Evolutionary conservation across 2,888 invertebrate genomes (phyloP).

Genomic region (Agrochola lota): DNA sequence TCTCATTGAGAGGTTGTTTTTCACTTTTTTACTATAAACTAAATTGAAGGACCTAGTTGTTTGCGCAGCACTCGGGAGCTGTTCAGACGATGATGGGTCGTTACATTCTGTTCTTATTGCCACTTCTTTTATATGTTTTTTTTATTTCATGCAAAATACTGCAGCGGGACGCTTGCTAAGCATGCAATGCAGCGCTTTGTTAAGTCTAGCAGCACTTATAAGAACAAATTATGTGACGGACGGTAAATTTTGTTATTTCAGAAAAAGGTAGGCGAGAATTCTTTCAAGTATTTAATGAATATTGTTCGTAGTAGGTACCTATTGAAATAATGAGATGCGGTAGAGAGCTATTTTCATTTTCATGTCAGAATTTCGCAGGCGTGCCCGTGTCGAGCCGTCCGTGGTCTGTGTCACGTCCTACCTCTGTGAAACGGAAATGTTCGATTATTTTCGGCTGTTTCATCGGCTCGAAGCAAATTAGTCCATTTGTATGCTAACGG

Average conservation of each 20-base stretch:
- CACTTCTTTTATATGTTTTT: slow-evolving; percentile 1
- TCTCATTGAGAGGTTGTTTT: slow-evolving; percentile 69
- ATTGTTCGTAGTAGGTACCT: background rate
- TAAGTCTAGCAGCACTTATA: background rate
- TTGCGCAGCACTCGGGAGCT: slow-evolving; percentile 32
- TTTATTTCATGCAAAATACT: background rate
- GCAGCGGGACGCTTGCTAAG: slow-evolving; percentile 1
- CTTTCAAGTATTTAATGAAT: background rate
- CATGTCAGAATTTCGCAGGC: slow-evolving; percentile 22
- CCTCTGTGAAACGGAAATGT: slow-evolving; percentile 48
- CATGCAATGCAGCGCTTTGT: slow-evolving; percentile 25
- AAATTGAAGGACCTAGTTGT: slow-evolving; percentile 66
- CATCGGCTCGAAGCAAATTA: slow-evolving; percentile 63
- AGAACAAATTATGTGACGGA: slow-evolving; percentile 16
- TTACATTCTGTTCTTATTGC: slow-evolving; percentile 18
- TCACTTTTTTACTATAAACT: slow-evolving; percentile 66
- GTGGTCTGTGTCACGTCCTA: slow-evolving; percentile 35
- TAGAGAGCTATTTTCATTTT: slow-evolving; percentile 35
- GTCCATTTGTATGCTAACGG: slow-evolving; percentile 71
- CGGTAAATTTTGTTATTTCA: slow-evolving; percentile 12
- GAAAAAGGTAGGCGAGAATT: background rate
- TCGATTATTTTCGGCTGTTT: slow-evolving; percentile 60
- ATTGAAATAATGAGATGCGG: slow-evolving; percentile 24
- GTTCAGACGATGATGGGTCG: slow-evolving; percentile 19
- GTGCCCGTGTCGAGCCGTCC: background rate